Base-by-base conservation (phyloP, 2,797 vertebrate species). In the Sebastes hubbsi region DNA sequence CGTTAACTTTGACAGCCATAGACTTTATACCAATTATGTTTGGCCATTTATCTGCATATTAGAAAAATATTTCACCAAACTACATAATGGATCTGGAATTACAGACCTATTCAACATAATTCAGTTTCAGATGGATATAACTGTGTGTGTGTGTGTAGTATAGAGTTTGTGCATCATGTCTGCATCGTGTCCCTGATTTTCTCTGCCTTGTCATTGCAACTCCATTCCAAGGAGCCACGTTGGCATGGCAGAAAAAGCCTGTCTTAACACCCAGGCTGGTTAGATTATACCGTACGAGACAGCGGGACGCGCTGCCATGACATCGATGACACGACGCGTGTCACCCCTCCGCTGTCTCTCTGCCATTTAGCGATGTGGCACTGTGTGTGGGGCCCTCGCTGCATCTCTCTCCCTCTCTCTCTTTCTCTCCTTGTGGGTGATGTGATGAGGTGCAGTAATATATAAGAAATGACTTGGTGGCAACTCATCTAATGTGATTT, bases 401-500 rank as follows among this genome's bases (percentile, higher is more conserved):
- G 75, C 38, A 36, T 75, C 85, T 82, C 70, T 85, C 32, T 66
- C 76, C 30, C 63, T 52, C 49, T 52, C 46, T 82, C 67, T 82
- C 69, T 61, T 79, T 68, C 72, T 66, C 70, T 85, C 83, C 72
- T 82, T 77, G 85, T 81, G 71, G 87, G 52, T 49, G 82, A 87
- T 60, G 66, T 87, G 91, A 91, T 86, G 89, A 91, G 90, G 85
- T 84, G 91, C 87, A 78, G 93, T 89, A 89, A 93, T 92, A 89
- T 91, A 91, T 89, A 92, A 90, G 85, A 88, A 92, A 91, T 90
- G 91, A 93, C 92, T 92, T 46, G 88, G 85, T 87, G 90, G 91
- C 88, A 90, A 94, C 86, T 92, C 91, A 86, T 93, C 91, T 90
- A 85, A 93, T 91, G 85, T 92, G 93, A 94, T 94, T 93, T 94